phyloP scores from a whole-genome alignment of 2,113 vertebrate species.

The Anhinga rufa region DNA sequence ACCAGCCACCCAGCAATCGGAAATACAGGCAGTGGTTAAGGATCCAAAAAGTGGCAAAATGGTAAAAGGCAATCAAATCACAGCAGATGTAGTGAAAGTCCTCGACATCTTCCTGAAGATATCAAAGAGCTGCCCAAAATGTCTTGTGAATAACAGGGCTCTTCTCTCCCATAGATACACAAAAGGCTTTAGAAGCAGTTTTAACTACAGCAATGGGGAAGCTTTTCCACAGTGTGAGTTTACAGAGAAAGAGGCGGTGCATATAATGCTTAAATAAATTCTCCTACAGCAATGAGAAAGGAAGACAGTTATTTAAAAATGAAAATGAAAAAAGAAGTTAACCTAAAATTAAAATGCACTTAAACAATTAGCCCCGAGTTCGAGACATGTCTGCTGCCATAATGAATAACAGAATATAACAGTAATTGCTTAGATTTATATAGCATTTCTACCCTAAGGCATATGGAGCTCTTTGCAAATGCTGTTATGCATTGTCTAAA shows the following conservation, averaged over 20 bases:
- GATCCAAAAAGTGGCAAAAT: neutral
- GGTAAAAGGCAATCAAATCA: neutral
- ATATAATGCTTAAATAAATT: neutral
- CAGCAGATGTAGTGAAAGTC: neutral
- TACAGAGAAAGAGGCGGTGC: neutral
- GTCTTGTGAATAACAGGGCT: neutral
- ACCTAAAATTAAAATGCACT: conserved; percentile 16
- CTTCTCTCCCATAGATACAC: neutral
- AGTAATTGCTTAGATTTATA: neutral
- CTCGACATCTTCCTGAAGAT: neutral
- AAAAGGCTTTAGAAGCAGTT: neutral
- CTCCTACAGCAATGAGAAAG: neutral
- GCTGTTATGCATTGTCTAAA: neutral
- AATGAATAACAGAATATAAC: neutral
- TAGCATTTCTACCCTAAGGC: neutral
- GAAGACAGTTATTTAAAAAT: neutral
- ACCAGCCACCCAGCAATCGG: neutral
- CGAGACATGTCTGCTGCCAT: neutral
- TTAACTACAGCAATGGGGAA: neutral
- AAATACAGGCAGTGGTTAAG: neutral
- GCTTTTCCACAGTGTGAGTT: neutral
- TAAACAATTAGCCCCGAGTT: neutral
- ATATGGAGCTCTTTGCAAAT: neutral
- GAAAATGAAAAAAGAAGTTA: neutral
- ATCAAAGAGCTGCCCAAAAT: neutral